Conservation (phyloP, 2,113 vertebrate species). For the Phaetusa simplex region DNA sequence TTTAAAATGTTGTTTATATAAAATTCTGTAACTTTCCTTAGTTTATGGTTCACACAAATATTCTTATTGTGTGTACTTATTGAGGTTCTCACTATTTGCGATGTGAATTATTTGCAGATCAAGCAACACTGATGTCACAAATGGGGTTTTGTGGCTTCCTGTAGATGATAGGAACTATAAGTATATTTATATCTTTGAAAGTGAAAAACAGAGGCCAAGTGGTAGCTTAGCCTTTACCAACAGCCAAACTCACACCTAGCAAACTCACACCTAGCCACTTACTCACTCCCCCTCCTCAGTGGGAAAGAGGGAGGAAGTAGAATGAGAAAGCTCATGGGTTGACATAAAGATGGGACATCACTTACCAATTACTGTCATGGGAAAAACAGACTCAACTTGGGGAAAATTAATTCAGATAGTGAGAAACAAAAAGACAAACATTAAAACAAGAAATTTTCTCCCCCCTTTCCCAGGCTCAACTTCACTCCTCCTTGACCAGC, state of each 20-base stretch:
- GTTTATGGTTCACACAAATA: background rate
- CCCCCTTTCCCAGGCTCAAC: too few species aligned
- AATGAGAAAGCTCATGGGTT: background rate
- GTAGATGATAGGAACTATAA: background rate
- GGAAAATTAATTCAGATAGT: background rate
- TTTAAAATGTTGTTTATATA: background rate
- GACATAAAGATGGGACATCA: background rate
- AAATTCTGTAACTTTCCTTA: background rate
- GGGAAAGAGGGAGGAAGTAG: background rate
- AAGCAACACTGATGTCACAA: background rate
- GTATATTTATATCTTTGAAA: background rate
- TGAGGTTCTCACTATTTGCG: background rate
- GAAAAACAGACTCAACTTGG: background rate
- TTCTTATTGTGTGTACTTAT: background rate
- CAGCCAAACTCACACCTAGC: background rate
- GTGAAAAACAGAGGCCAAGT: background rate
- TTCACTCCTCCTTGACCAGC: too few species aligned
- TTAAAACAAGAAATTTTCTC: background rate
- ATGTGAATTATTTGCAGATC: background rate
- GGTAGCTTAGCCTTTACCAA: background rate
- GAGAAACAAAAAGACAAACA: background rate
- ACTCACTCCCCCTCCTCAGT: background rate
- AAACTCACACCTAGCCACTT: background rate
- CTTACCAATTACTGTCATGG: background rate
- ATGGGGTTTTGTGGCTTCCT: background rate